A percentile compares a stretch with the other conserved stretches of the same genome.
Evolutionary conservation across 2,113 vertebrate species (phyloP).

Genomic region (Nymphicus hollandicus): DNA sequence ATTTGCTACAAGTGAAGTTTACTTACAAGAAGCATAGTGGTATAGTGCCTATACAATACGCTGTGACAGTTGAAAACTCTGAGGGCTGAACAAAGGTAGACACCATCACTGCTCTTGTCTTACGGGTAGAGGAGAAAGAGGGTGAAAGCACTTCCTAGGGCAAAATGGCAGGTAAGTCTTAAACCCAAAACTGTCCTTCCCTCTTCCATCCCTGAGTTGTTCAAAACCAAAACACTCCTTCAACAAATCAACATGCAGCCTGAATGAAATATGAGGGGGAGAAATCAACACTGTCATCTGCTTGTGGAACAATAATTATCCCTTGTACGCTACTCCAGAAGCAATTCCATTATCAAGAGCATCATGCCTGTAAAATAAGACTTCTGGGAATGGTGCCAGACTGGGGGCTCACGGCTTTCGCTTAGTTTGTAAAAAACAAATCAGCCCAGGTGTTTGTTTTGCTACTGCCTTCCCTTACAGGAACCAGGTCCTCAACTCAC

Average conservation of each 20-base stretch:
- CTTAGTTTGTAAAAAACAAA: neutral
- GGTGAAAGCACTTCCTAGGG: neutral
- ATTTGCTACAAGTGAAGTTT: neutral
- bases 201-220: neutral
- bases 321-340: neutral
- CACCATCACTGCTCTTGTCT: neutral
- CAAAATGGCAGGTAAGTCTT: neutral
- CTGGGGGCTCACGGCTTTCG: neutral
- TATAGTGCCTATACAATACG: neutral
- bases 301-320: conserved; percentile 33
- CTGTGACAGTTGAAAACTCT: neutral
- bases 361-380: conserved; percentile 25
- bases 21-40: neutral
- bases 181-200: neutral
- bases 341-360: neutral
- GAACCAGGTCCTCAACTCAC: accelerated
- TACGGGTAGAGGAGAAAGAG: neutral
- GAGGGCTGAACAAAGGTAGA: neutral
- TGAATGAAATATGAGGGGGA: neutral
- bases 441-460: neutral
- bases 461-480: neutral
- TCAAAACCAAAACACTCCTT: neutral
- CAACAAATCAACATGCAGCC: neutral
- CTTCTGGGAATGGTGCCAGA: conserved; percentile 41
- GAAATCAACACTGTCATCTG: conserved; percentile 23